Evolutionary conservation across 2,113 vertebrate species (phyloP).

Genomic region (Peromyscus polionotus): DNA sequence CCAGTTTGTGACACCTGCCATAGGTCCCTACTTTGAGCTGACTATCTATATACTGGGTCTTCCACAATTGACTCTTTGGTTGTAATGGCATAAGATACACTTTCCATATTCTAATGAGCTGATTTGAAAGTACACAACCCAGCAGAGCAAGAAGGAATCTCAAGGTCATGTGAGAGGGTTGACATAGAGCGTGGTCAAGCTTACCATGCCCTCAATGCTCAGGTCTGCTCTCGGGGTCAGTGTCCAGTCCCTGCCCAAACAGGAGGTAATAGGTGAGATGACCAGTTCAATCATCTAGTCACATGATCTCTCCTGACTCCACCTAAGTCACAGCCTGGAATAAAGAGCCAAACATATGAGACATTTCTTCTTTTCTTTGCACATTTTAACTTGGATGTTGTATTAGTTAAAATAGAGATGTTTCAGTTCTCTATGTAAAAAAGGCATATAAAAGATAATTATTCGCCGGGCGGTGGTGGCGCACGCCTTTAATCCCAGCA

Average conservation of each 20-base stretch:
- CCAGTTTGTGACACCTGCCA: neutral
- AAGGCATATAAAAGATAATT: slow-evolving; percentile 76
- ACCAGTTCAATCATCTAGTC: neutral
- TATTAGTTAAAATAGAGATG: slow-evolving; percentile 83
- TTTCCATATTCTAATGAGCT: neutral
- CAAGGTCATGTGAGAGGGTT: accelerated
- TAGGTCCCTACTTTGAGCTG: neutral
- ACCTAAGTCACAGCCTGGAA: neutral
- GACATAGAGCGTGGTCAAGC: no score
- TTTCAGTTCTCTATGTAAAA: slow-evolving; percentile 70
- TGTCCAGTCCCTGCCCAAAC: neutral
- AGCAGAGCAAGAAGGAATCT: neutral
- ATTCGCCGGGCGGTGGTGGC: no score
- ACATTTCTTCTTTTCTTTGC: slow-evolving; percentile 80
- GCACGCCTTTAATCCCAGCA: no score
- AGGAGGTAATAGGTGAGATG: neutral
- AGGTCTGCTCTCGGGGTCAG: neutral
- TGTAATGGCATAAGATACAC: neutral
- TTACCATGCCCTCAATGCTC: accelerated
- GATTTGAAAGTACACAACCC: neutral
- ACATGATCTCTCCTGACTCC: neutral
- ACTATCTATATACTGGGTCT: neutral
- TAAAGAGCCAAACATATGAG: neutral
- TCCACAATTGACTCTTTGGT: accelerated
- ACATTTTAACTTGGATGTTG: slow-evolving; percentile 78